Evolutionary conservation across 2,797 vertebrate species (phyloP).

Genomic region (Anguilla marmorata): DNA sequence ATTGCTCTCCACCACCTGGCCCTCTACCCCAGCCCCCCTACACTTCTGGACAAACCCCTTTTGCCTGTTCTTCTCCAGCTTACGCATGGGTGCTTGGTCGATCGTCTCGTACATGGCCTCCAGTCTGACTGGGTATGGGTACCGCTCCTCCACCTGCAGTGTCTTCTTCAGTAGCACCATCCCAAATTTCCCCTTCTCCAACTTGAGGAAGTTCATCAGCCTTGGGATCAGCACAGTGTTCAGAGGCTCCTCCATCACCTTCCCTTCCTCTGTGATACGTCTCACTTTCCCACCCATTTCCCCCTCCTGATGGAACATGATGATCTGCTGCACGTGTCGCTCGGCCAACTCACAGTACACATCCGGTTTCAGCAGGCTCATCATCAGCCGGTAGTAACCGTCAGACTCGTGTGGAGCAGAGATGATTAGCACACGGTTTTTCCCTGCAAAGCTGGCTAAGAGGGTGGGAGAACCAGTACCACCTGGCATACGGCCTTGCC

Average conservation of each 20-base stretch:
- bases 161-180: constrained; percentile 97
- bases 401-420: constrained; percentile 92
- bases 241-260: constrained; percentile 87
- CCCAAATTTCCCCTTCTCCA: constrained; percentile 96
- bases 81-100: constrained; percentile 88
- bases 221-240: constrained; percentile 86
- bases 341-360: constrained; percentile 96
- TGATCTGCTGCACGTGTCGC: constrained; percentile 90
- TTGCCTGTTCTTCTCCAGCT: constrained; percentile 89
- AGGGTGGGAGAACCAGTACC: constrained; percentile 85
- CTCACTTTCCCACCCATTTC: constrained; percentile 88
- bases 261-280: constrained; percentile 87
- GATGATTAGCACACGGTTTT: constrained; percentile 91
- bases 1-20: constrained; percentile 78
- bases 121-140: constrained; percentile 94
- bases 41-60: constrained; percentile 95
- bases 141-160: constrained; percentile 92
- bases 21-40: constrained; percentile 89
- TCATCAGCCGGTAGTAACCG: constrained; percentile 95
- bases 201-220: constrained; percentile 90
- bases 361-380: constrained; percentile 90
- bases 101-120: constrained; percentile 96
- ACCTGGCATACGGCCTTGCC: constrained; percentile 75
- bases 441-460: constrained; percentile 90
- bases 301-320: constrained; percentile 91